These are phyloP conservation scores for Microctonus aethiopoides DNA, from an alignment of 2,888 invertebrate genomes.

Conservation along the genomic window DNA sequence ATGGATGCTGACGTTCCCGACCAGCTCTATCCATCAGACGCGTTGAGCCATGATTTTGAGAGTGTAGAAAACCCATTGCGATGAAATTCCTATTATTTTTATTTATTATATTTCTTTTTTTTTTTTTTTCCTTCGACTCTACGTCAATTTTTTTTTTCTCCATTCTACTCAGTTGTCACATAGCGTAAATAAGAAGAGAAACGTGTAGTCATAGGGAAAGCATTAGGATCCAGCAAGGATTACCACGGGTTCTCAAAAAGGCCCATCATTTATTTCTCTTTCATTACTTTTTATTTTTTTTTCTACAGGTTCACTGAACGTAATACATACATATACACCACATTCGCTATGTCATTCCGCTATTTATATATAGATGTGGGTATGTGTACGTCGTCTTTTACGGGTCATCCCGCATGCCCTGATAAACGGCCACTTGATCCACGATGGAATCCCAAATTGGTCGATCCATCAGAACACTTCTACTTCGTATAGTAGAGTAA, in stretches of 20 bases:
- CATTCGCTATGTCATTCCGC: background rate
- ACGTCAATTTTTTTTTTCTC: background rate
- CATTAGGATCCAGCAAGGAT: background rate
- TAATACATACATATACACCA: background rate
- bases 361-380: background rate
- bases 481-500: background rate
- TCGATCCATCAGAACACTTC: conserved; percentile 51
- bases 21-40: conserved; percentile 33
- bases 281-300: background rate
- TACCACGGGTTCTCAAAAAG: background rate
- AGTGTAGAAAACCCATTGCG: conserved; percentile 4
- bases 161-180: too few species aligned
- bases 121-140: background rate
- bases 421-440: conserved; percentile 45
- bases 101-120: background rate
- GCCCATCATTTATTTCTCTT: background rate
- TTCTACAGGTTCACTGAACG: background rate
- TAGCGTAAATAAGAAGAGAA: background rate
- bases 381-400: background rate
- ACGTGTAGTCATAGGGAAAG: background rate
- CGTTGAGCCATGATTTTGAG: conserved; percentile 13
- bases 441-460: conserved; percentile 51
- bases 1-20: conserved; percentile 35
- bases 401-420: conserved; percentile 22
- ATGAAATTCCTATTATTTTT: conserved; percentile 8